A percentile compares a stretch with the other conserved stretches of the same genome.
Evolutionary conservation across 2,888 invertebrate species (phyloP).

Genomic region (Koerneria pararmatus): DNA sequence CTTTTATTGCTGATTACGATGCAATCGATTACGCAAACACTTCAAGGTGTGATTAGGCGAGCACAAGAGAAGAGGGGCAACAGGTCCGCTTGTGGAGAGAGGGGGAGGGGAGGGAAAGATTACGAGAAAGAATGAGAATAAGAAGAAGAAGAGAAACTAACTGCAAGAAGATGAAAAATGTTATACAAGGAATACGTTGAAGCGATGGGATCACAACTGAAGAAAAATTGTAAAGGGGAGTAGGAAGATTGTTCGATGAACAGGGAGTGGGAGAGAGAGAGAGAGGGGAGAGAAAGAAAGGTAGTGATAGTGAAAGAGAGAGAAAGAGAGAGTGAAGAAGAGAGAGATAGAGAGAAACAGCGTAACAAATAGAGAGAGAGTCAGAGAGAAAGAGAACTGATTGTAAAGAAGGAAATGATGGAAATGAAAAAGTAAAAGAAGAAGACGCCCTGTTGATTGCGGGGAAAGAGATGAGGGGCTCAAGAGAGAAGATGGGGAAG

Average conservation of each 20-base stretch:
- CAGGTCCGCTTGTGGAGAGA: constrained; percentile 1
- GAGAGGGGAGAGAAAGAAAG: not conserved
- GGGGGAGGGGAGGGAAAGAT: not conserved
- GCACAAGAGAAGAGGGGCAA: not conserved
- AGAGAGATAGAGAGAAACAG: constrained; percentile 6
- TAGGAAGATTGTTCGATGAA: not conserved
- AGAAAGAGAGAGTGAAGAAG: not conserved
- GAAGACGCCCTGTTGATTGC: not conserved
- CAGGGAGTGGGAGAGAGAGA: not conserved
- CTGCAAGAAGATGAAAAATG: not conserved
- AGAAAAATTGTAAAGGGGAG: not conserved
- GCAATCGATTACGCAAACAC: constrained; percentile 24
- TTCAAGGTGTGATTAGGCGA: constrained; percentile 18
- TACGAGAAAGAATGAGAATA: not conserved
- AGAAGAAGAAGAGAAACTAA: not conserved
- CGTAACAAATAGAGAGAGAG: constrained; percentile 9
- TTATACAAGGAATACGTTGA: not conserved
- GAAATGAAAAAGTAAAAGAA: not conserved
- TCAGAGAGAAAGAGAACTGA: constrained; percentile 1
- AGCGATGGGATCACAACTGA: too few species aligned
- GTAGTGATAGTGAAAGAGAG: not conserved
- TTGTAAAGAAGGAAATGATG: not conserved
- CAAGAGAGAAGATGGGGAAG: not conserved
- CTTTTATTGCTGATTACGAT: too few species aligned
- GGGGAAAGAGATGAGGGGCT: not conserved